Percentiles rank a stretch among this genome's conserved stretches.
Conservation (phyloP, 1,140 invertebrate genomes). For the Nasonia giraulti region DNA sequence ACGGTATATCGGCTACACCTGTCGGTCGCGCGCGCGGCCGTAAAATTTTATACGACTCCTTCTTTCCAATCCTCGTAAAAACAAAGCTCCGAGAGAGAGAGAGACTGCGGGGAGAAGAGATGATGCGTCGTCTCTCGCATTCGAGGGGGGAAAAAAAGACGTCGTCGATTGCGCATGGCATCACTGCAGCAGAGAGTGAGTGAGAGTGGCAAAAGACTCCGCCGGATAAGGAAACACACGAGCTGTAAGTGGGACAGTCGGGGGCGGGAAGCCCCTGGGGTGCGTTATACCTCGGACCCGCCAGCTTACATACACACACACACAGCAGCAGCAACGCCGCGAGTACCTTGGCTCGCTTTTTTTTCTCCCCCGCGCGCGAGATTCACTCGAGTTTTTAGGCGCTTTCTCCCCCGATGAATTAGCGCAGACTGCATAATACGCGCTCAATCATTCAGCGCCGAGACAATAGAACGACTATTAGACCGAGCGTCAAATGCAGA, state of each 20-base stretch:
- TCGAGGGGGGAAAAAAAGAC: conserved; percentile 4
- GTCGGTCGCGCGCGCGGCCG: no score
- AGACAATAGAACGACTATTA: not conserved
- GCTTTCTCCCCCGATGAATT: not conserved
- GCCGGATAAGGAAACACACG: conserved; percentile 62
- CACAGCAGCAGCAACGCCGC: not conserved
- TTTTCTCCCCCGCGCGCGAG: not conserved
- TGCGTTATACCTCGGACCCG: conserved; percentile 46
- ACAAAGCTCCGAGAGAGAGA: not conserved
- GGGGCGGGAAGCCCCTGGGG: conserved; percentile 67
- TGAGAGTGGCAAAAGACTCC: conserved; percentile 44
- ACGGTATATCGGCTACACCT: not conserved
- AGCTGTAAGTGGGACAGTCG: conserved; percentile 69
- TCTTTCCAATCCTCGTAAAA: conserved; percentile 3
- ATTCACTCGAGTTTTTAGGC: not conserved
- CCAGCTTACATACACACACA: not conserved
- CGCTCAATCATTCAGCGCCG: no score
- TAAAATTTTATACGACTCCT: not conserved
- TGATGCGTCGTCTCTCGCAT: not conserved
- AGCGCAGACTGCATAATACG: not conserved
- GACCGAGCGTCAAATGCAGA: no score
- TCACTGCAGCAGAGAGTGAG: no score
- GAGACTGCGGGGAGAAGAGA: not conserved
- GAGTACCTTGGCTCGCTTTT: not conserved
- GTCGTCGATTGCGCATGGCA: not conserved